Evolutionary conservation across 2,888 invertebrate genomes (phyloP).

Genomic region (Sceliomorpha sp.): DNA sequence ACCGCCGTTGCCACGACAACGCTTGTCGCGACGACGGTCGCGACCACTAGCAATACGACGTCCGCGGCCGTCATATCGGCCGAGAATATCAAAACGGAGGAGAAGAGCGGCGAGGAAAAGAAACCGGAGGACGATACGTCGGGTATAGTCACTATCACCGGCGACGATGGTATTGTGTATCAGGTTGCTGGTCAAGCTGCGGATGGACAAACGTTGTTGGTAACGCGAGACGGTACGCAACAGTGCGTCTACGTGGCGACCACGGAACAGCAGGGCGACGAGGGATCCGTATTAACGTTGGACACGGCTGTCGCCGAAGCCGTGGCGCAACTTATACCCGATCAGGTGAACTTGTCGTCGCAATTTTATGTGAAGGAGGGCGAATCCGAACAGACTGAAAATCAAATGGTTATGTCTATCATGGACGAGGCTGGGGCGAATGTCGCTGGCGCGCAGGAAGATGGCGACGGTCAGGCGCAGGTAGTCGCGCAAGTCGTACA

Average conservation of each 20-base stretch:
- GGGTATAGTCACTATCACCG: constrained; percentile 88
- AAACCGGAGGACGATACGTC: constrained; percentile 80
- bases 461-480: constrained; percentile 83
- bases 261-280: constrained; percentile 82
- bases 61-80: constrained; percentile 55
- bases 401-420: constrained; percentile 81
- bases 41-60: constrained; percentile 28
- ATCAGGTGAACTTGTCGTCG: constrained; percentile 77
- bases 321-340: constrained; percentile 83
- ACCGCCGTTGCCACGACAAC: constrained; percentile 49
- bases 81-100: constrained; percentile 78
- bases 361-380: constrained; percentile 80
- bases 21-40: constrained; percentile 48
- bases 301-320: constrained; percentile 82
- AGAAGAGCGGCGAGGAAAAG: constrained; percentile 84
- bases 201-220: constrained; percentile 88
- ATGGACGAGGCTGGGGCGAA: constrained; percentile 76
- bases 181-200: constrained; percentile 91
- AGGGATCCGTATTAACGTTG: constrained; percentile 82
- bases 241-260: constrained; percentile 85
- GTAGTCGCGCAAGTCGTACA: constrained; percentile 93
- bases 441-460: constrained; percentile 78
- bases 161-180: constrained; percentile 91
- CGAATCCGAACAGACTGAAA: constrained; percentile 69
- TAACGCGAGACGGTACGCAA: constrained; percentile 89